Evolutionary conservation across 1,140 invertebrate species (phyloP), one percentile per base, ranked within the genome.

Genomic region (Tetraneura akinire): DNA sequence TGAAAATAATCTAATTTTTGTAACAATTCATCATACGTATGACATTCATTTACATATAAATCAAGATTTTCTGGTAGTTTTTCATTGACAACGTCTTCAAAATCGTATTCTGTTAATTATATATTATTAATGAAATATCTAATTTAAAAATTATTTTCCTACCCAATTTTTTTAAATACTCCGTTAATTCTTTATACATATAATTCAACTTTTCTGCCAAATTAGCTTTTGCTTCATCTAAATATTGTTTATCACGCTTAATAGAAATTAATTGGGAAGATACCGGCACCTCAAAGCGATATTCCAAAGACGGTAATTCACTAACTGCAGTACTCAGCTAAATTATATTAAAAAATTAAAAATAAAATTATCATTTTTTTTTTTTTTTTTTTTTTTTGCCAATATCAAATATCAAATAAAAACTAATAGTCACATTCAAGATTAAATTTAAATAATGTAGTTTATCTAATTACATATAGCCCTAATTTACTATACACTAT

Each of bases 241-340:
- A 68, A 62, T 85, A 87, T 42, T 82, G 82, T 0, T 85, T 83
- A 60, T 83, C 84, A 66, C 86, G 81, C 55, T 84, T 84, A 13
- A 86, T 84, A 37, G 83, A 84, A 0, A 87, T 80, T 71, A 83
- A 85, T 42, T 86, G 85, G 21, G 45, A 78, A 11, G 13, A 23
- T 49, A 66, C 81, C 0, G 82, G 80, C 11, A 83, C 62, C 82
- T 85, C 84, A 21, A 86, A 82, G 82, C 85, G 86, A 3, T 85
- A 85, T 62, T 88, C 87, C 51, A 89, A 81, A 1, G 87, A 81
- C 47, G 86, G 85, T 60, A 89, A 83, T 26, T 86, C 83, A 18
- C 85, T 84, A 1, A 84, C 86, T 10, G 87, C 83, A 32, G 84
- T 83, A 0, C 85, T 85, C 37, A 89, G 87, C 53, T 86, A 83